These are phyloP conservation scores for Pterostichus madidus DNA, from an alignment of 2,888 invertebrate genomes.

Conservation along the genomic window DNA sequence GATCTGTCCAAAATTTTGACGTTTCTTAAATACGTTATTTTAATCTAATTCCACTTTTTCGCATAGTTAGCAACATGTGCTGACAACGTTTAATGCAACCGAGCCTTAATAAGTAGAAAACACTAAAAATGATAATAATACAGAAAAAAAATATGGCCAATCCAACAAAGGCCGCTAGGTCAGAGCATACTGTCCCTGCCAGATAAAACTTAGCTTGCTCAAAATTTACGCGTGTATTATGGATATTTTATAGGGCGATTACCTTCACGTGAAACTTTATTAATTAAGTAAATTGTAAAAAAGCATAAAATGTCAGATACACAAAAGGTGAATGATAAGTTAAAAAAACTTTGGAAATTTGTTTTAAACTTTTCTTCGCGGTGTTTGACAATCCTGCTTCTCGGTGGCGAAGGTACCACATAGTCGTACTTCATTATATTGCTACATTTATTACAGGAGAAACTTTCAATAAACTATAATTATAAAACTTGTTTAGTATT, in stretches of 20 bases:
- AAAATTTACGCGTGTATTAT: conserved; percentile 34
- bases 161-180: too few species aligned
- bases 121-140: too few species aligned
- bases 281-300: conserved; percentile 50
- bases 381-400: conserved; percentile 6
- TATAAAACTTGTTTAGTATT: too few species aligned
- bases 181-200: not conserved
- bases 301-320: conserved; percentile 51
- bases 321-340: conserved; percentile 52
- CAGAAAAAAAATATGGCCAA: too few species aligned
- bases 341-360: conserved; percentile 20
- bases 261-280: conserved; percentile 48
- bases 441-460: not conserved
- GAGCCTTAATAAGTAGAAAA: too few species aligned
- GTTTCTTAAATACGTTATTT: too few species aligned
- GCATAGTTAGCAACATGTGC: too few species aligned
- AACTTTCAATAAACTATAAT: too few species aligned
- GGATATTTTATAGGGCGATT: conserved; percentile 36
- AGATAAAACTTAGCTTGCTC: not conserved
- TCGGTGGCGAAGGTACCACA: not conserved
- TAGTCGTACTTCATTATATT: not conserved
- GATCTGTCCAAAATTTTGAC: too few species aligned
- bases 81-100: too few species aligned
- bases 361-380: conserved; percentile 31
- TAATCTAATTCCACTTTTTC: too few species aligned